Percentiles rank a stretch among this genome's conserved stretches.
Conservation (phyloP, 2,888 invertebrate genomes). For the Liposcelis brunnea region DNA sequence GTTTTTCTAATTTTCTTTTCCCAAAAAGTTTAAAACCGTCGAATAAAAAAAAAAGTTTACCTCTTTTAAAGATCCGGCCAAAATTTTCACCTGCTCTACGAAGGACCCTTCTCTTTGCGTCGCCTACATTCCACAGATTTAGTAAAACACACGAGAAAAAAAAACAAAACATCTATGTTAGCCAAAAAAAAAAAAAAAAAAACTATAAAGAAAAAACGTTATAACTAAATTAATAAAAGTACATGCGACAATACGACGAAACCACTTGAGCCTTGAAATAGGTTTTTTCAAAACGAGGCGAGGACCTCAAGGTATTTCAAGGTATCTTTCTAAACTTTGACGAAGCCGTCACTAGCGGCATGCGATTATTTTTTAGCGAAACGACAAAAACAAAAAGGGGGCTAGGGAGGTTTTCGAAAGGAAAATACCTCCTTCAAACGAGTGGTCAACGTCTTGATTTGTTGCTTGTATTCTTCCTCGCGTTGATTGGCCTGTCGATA, state of each 20-base stretch:
- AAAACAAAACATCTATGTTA: constrained; percentile 22
- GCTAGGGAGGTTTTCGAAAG: constrained; percentile 2
- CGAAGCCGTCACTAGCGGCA: too few relatives aligned
- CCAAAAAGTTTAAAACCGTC: background rate
- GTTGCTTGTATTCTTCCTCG: constrained; percentile 99
- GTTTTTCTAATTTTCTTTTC: too few relatives aligned
- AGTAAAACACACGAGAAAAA: constrained; percentile 26
- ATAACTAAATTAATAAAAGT: too few relatives aligned
- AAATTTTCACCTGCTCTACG: constrained; percentile 76
- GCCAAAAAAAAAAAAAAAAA: constrained; percentile 14
- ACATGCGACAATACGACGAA: too few relatives aligned
- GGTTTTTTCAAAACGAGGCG: too few relatives aligned
- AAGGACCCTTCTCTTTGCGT: constrained; percentile 90
- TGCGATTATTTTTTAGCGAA: too few relatives aligned
- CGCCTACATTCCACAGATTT: constrained; percentile 45
- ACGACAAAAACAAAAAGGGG: too few relatives aligned
- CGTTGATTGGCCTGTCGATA: constrained; percentile 82
- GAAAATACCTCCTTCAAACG: constrained; percentile 94
- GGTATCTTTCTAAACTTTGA: too few relatives aligned
- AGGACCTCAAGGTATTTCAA: too few relatives aligned
- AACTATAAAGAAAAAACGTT: too few relatives aligned
- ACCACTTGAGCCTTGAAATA: too few relatives aligned
- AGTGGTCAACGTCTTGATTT: constrained; percentile 96
- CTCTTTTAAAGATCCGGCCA: constrained; percentile 84
- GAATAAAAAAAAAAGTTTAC: constrained; percentile 35